phyloP scores from a whole-genome alignment of 2,888 invertebrate species.

The Mesorhabditis spiculigera region DNA sequence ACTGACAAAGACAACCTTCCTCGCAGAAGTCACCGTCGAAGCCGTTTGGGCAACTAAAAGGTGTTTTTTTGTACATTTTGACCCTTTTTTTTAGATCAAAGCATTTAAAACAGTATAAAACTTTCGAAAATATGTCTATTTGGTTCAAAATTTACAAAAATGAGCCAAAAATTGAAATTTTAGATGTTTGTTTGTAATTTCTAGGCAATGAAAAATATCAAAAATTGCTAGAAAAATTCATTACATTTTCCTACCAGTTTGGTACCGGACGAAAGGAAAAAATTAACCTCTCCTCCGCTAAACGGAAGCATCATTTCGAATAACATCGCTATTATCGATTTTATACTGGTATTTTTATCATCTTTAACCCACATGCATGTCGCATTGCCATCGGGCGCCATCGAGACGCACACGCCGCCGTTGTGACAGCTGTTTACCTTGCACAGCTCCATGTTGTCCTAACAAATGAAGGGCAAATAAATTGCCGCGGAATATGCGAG shows the following conservation, averaged over 20 bases:
- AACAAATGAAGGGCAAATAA: no score
- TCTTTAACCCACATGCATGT: conserved; percentile 6
- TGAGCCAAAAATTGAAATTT: no score
- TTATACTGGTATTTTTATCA: background rate
- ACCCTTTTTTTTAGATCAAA: no score
- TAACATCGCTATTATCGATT: background rate
- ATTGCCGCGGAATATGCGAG: no score
- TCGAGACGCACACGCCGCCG: conserved; percentile 4
- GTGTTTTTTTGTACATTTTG: background rate
- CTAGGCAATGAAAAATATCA: background rate
- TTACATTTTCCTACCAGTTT: background rate
- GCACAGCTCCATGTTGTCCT: background rate
- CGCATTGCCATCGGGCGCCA: background rate
- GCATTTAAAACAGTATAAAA: no score
- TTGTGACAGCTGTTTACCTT: conserved; percentile 1
- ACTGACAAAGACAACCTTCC: conserved; percentile 1
- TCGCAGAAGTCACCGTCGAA: conserved; percentile 4
- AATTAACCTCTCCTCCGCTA: no score
- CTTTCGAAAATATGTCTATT: no score
- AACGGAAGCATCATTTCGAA: background rate
- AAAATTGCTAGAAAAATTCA: background rate
- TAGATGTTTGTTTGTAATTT: no score
- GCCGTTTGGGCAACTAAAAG: background rate
- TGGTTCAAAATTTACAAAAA: no score
- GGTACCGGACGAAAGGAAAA: no score